Evolutionary conservation across 2,113 vertebrate species (phyloP), one percentile per base, ranked within the genome.

Genomic region (Coptodon rendalli): DNA sequence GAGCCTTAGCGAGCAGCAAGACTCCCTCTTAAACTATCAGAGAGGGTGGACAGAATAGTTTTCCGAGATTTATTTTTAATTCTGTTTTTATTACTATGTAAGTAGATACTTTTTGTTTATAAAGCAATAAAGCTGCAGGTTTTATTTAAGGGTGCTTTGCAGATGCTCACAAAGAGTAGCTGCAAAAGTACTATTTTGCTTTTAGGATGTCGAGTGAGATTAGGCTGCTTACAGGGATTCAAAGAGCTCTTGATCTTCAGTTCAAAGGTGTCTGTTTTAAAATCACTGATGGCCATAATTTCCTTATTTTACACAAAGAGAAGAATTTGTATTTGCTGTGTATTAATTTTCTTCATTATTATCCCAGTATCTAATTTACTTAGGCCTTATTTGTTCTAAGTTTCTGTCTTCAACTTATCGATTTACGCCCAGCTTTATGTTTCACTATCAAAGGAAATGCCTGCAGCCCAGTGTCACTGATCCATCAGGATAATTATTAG

Each of bases 11-110:
- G 7, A 71, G 48, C 27, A 36, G 12, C 68, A 48, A 82, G 8
- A 83, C 53, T 78, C 61, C 59, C 61, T 54, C 36, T 9, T 22
- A 81, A 54, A 89, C 27, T 68, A 45, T 40, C 79, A 54, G 24
- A 56, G 38, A 81, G 45, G 19, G 36, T 29, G 27, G 79, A 43
- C 3, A 6, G 40, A 84, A 86, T 14, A 54, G 82, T 85, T 90
- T 82, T 54, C 61, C 40, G 12, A 90, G 82, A 89, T 87, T 89
- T 91, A 91, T 85, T 79, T 87, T 63, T 85, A 90, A 93, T 93
- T 89, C 85, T 52, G 68, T 86, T 92, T 89, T 94, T 93, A 94
- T 93, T 89, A 87, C 82, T 85, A 24, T 66, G 48, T 27, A 89
- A 90, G 82, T 83, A 73, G 63, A 86, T 79, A 56, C 24, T 52